A percentile compares a stretch with the other conserved stretches of the same genome.
These are phyloP conservation scores for Hydrozoanthus tunicans DNA, from an alignment of 64 coral and sea anemone species.

Conservation along the genomic window DNA sequence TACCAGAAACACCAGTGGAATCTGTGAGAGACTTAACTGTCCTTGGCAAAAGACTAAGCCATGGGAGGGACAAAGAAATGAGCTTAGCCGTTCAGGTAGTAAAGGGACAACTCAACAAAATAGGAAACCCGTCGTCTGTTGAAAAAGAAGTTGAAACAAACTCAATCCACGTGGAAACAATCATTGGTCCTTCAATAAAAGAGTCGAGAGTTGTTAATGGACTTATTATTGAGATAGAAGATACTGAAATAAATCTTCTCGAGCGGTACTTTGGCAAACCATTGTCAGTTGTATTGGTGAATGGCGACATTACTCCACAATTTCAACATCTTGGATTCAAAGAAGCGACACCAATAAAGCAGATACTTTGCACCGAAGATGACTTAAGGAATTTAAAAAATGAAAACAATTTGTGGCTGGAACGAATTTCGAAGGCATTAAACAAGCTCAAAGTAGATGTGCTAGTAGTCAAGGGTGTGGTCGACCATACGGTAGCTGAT, in stretches of 20 bases:
- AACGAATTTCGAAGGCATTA: conserved; percentile 18
- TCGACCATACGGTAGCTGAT: conserved; percentile 26
- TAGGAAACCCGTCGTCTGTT: not conserved
- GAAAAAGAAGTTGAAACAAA: conserved; percentile 13
- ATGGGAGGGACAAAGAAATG: conserved; percentile 37
- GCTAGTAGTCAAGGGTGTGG: conserved; percentile 36
- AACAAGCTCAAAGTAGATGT: conserved; percentile 20
- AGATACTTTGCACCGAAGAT: not conserved
- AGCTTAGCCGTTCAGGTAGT: conserved; percentile 34
- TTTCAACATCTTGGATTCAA: conserved; percentile 34
- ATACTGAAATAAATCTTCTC: not conserved
- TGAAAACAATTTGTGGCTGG: not conserved
- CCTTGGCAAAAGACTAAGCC: conserved; percentile 33
- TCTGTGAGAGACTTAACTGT: not conserved
- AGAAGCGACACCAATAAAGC: not conserved
- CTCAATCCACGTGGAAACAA: conserved; percentile 11
- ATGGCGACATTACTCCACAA: conserved; percentile 49
- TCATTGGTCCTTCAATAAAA: conserved; percentile 15
- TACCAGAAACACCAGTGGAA: not conserved
- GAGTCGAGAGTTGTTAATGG: conserved; percentile 33
- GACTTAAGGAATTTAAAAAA: conserved; percentile 13
- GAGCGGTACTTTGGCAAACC: not conserved
- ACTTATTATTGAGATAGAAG: conserved; percentile 44
- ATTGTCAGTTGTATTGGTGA: conserved; percentile 20
- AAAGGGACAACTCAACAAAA: conserved; percentile 14